Evolutionary conservation across 2,797 vertebrate genomes (phyloP), one percentile per base, ranked within the genome.

Genomic region (Distichodus sexfasciatus): DNA sequence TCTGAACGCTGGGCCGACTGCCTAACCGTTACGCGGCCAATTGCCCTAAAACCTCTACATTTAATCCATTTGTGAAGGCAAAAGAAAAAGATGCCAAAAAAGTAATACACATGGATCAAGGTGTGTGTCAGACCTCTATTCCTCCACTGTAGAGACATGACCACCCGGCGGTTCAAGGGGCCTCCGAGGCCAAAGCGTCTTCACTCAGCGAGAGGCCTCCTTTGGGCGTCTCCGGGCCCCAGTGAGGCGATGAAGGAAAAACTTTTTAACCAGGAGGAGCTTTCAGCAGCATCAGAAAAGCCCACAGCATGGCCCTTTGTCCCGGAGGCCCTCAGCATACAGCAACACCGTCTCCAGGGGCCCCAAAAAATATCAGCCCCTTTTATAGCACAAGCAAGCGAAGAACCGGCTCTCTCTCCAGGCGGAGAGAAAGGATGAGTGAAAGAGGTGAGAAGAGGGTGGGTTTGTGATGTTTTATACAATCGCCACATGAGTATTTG

Each of bases 351-450:
- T 69, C 48, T 79, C 82, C 79, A 29, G 85, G 76, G 69, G 80
- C 61, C 63, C 77, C 74, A 75, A 79, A 78, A 76, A 83, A 86
- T 83, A 80, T n/a, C n/a, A n/a, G n/a, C 79, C 79, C 80, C 82
- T 82, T 92, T 92, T 87, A 87, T 87, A 78, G 84, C 86, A 87
- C 86, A 88, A 87, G 90, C 84, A 89, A 91, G 88, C 87, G 84
- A 77, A 80, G 80, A 64, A 61, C 65, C 75, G 78, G 83, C 82
- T 83, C 83, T 87, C 84, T 78, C 79, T 79, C 78, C 9, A 36
- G 44, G 48, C 5, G 11, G 24, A 38, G 31, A 65, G n/a, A 31
- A 28, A 33, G 6, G 17, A 26, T 28, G 24, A 14, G 14, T 6
- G 3, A 26, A 6, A 24, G 24, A 50, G 47, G 24, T 28, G 12